Conservation (phyloP, 2,888 invertebrate species). For the Dascillus cervinus region DNA sequence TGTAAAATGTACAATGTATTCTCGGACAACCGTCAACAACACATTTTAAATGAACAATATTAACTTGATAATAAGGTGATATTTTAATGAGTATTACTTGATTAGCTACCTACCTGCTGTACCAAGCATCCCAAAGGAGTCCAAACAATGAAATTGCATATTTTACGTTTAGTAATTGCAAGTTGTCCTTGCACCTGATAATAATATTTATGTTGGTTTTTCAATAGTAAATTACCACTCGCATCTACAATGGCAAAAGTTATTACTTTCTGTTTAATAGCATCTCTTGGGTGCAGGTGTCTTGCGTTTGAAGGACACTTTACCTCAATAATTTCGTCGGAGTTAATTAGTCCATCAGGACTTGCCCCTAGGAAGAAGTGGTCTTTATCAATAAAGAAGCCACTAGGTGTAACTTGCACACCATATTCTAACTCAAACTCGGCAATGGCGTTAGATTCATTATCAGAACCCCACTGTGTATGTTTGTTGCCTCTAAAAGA, state of each 20-base stretch:
- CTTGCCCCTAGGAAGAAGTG: neutral
- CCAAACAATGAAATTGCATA: slow-evolving; percentile 12
- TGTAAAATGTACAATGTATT: too few relatives aligned
- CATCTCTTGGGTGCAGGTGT: slow-evolving; percentile 3
- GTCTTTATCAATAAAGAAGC: neutral
- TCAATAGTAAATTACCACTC: slow-evolving; percentile 4
- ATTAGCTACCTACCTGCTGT: too few relatives aligned
- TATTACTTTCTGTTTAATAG: slow-evolving; percentile 2
- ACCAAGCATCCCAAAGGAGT: slow-evolving; percentile 3
- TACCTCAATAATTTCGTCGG: slow-evolving; percentile 10
- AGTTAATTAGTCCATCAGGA: slow-evolving; percentile 7
- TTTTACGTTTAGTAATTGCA: slow-evolving; percentile 6
- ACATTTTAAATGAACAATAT: too few relatives aligned
- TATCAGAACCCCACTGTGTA: slow-evolving; percentile 1
- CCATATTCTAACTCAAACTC: neutral
- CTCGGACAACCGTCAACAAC: too few relatives aligned
- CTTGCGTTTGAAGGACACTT: slow-evolving; percentile 7
- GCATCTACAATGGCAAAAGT: slow-evolving; percentile 3
- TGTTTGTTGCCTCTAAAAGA: slow-evolving; percentile 1
- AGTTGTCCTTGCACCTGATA: slow-evolving; percentile 6
- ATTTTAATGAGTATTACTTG: too few relatives aligned
- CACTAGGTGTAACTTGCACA: too few relatives aligned
- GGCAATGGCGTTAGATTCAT: neutral
- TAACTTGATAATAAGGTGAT: too few relatives aligned
- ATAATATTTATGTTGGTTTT: slow-evolving; percentile 9